Evolutionary conservation across 1,140 invertebrate species (phyloP).

Genomic region (Dendrolimus kikuchii): DNA sequence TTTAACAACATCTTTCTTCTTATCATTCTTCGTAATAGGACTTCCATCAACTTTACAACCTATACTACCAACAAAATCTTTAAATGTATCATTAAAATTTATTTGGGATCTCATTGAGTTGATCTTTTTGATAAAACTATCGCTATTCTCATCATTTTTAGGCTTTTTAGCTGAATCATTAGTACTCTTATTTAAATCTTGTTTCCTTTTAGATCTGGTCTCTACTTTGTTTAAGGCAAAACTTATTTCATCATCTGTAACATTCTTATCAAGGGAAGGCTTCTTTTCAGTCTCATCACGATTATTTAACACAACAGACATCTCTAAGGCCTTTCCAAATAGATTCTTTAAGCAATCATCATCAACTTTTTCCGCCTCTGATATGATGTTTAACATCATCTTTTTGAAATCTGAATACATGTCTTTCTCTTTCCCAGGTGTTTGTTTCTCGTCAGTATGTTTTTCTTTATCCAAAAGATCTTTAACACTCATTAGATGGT

Average conservation of each 20-base stretch:
- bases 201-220: neutral
- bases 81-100: conserved; percentile 48
- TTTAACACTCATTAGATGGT: conserved; percentile 18
- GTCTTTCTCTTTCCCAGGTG: conserved; percentile 19
- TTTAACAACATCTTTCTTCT: conserved; percentile 31
- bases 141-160: neutral
- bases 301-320: conserved; percentile 29
- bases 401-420: conserved; percentile 39
- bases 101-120: conserved; percentile 9
- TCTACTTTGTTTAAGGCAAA: conserved; percentile 2
- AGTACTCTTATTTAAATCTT: neutral
- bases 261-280: conserved; percentile 2
- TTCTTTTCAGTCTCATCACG: conserved; percentile 21
- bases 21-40: conserved; percentile 9
- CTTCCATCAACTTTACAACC: neutral
- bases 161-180: neutral
- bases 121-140: neutral
- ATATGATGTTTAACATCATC: conserved; percentile 32
- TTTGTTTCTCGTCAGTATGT: conserved; percentile 2
- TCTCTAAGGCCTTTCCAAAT: conserved; percentile 39
- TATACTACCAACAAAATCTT: conserved; percentile 39
- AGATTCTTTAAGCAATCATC: conserved; percentile 24
- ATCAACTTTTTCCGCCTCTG: conserved; percentile 28
- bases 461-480: conserved; percentile 9
- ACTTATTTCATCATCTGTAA: conserved; percentile 17